These are phyloP conservation scores for Pammene fasciana DNA, from an alignment of 2,888 invertebrate genomes.

Conservation along the genomic window DNA sequence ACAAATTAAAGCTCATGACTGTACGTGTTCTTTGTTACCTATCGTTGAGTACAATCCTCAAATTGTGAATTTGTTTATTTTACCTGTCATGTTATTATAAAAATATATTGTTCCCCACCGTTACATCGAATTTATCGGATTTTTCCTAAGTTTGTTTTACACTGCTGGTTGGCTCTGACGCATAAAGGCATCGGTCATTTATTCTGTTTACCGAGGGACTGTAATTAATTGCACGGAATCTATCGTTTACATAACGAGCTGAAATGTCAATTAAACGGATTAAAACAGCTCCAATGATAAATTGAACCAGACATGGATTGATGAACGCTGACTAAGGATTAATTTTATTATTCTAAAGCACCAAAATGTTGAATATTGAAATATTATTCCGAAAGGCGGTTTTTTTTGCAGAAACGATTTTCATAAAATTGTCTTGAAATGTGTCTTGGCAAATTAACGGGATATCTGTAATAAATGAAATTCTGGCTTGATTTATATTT, in stretches of 20 bases:
- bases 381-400: constrained; percentile 57
- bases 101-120: no score
- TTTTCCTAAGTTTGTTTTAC: constrained; percentile 9
- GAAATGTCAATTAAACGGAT: constrained; percentile 69
- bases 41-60: no score
- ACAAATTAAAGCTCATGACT: no score
- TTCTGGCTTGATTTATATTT: constrained; percentile 1
- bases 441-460: constrained; percentile 3
- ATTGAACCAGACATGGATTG: constrained; percentile 63
- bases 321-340: constrained; percentile 61
- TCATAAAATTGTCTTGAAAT: constrained; percentile 47
- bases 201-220: constrained; percentile 47
- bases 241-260: constrained; percentile 58
- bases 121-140: neutral
- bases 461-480: neutral
- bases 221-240: constrained; percentile 59
- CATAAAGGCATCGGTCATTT: constrained; percentile 42
- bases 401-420: constrained; percentile 51
- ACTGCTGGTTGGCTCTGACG: constrained; percentile 27
- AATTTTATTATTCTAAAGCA: constrained; percentile 59
- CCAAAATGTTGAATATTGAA: constrained; percentile 59
- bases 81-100: no score
- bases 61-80: no score
- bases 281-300: constrained; percentile 63
- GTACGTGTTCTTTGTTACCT: no score